Evolutionary conservation across 1,140 invertebrate species (phyloP).

Genomic region (Zophobas atratus): DNA sequence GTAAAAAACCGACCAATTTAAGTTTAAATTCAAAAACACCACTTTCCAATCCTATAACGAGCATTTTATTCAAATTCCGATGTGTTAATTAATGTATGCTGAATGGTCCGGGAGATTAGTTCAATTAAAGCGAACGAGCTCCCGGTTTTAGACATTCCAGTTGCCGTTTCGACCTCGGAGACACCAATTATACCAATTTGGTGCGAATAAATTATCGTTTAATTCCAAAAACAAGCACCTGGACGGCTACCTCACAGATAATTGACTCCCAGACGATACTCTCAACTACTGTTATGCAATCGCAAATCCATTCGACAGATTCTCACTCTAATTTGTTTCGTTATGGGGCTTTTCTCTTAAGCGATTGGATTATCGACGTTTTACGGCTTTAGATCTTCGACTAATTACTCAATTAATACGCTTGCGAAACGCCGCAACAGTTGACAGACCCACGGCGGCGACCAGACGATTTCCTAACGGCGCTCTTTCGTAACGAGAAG

Average conservation of each 20-base stretch:
- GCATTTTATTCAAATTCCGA: slow-evolving; percentile 64
- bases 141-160: slow-evolving; percentile 64
- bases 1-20: slow-evolving; percentile 54
- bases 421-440: no score
- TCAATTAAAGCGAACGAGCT: slow-evolving; percentile 63
- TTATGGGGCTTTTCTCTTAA: background rate
- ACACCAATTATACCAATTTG: slow-evolving; percentile 65
- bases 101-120: slow-evolving; percentile 63
- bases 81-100: slow-evolving; percentile 65
- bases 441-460: no score
- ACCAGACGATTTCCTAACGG: no score
- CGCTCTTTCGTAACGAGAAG: no score
- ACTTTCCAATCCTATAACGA: slow-evolving; percentile 64
- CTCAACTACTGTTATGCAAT: slow-evolving; percentile 45
- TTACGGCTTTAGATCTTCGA: no score
- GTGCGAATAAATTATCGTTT: slow-evolving; percentile 62
- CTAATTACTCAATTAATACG: no score
- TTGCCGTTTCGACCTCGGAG: slow-evolving; percentile 56
- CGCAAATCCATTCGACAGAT: background rate
- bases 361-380: no score
- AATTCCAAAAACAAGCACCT: slow-evolving; percentile 59
- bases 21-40: slow-evolving; percentile 58
- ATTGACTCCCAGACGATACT: slow-evolving; percentile 54
- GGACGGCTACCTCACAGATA: slow-evolving; percentile 53
- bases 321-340: background rate